Percentiles rank a stretch among this genome's conserved stretches.
Conservation (phyloP, 2,888 invertebrate species). For the Urechis unicinctus region DNA sequence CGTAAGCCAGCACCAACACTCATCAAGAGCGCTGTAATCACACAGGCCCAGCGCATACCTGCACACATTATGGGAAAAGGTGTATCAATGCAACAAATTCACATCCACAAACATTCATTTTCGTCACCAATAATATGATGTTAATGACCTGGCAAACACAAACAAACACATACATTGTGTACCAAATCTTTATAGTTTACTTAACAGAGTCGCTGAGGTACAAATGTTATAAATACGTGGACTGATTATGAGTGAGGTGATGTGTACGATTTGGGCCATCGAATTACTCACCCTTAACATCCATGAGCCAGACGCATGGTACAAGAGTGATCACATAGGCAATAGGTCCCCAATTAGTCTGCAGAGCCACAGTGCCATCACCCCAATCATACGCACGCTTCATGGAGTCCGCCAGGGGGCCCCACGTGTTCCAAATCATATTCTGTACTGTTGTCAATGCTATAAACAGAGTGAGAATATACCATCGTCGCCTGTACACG, state of each 20-base stretch:
- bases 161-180: too few species aligned
- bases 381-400: slow-evolving; percentile 40
- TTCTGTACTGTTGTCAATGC: slow-evolving; percentile 10
- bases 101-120: too few species aligned
- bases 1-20: slow-evolving; percentile 32
- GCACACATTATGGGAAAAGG: too few species aligned
- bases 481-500: slow-evolving; percentile 22
- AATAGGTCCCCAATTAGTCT: slow-evolving; percentile 48
- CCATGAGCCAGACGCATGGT: slow-evolving; percentile 44
- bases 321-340: slow-evolving; percentile 37
- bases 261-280: too few species aligned
- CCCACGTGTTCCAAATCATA: slow-evolving; percentile 41
- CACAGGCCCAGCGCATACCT: slow-evolving; percentile 33
- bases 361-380: slow-evolving; percentile 36
- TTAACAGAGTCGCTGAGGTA: too few species aligned
- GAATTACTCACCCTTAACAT: slow-evolving; percentile 22
- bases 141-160: too few species aligned
- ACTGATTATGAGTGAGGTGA: too few species aligned
- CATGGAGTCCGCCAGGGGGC: slow-evolving; percentile 40
- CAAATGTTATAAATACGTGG: too few species aligned
- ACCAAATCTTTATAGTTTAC: too few species aligned
- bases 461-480: slow-evolving; percentile 17
- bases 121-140: too few species aligned
- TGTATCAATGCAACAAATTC: too few species aligned
- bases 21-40: slow-evolving; percentile 31